Evolutionary conservation across 2,888 invertebrate genomes (phyloP), one percentile per base, ranked within the genome.

Genomic region (Archips xylosteana): DNA sequence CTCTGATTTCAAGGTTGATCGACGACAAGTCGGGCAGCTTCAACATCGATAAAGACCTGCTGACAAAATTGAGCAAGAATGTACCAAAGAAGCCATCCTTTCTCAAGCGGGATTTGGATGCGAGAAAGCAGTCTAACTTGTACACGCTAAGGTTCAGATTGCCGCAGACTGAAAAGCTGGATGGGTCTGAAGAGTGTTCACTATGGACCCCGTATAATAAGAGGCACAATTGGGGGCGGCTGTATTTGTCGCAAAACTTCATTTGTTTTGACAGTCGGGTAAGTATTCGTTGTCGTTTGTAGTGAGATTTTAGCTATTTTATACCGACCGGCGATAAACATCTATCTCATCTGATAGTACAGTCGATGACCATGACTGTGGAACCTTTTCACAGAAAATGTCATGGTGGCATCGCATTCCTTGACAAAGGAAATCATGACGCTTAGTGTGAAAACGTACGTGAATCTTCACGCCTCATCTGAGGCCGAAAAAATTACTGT

Each of bases 171-270:
- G 99, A 99, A 92, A 99, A 99, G 88, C 94, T 99, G 74, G 99
- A 99, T 91, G 99, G 99, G 0, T 97, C 97, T 61, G 97, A 98
- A 70, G 98, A 98, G 83, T 98, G 98, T 84, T 96, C 97, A 10
- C 92, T 99, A 70, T 98, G 98, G 97, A 99, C 99, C 1, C 99
- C 99, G 0, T 99, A 98, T 87, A 98, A 98, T 86, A 99, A 99
- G 87, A 96, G 96, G 78, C 97, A 98, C 86, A 97, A 97, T 72
- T 96, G 96, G 94, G 99, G 99, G 15, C 96, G 97, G 78, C 95
- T 99, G 82, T 99, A 97, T 89, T 93, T 99, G 65, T 99, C 99
- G 0, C 97, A 97, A 84, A 98, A 98, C 93, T 99, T 98, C 88
- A 96, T 99, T 82, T 99, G 99, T 89, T 99, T 99, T 88, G 97